Base-by-base conservation (phyloP, 2,888 invertebrate genomes). In the Deilephila porcellus region DNA sequence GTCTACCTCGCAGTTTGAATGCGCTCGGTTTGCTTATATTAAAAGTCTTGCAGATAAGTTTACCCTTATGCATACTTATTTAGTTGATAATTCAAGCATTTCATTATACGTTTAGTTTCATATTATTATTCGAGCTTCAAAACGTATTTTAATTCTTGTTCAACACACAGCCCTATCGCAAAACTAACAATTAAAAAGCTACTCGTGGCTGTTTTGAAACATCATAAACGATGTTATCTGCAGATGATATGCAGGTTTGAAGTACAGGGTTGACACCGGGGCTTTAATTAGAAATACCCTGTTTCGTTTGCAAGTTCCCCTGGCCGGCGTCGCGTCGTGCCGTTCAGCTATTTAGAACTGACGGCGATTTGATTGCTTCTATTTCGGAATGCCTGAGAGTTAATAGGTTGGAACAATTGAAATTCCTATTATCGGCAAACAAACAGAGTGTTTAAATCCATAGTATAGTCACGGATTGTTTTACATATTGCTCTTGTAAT, bases 251-350 rank as follows among this genome's bases (percentile, higher is more conserved):
- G 5, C 17, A 52, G 25, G 17, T 52, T 64, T n/a, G 8, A 37
- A 45, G 20, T 11, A 71, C 17, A 14, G 17, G 45, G 25, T 67
- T 59, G 63, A 72, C 56, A 72, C 8, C 34, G 5, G 53, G 19
- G 77, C 77, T 84, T 83, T 83, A 85, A 86, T 86, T 84, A 83
- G 79, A 85, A 85, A 82, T 82, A 78, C 80, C 59, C 29, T 78
- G 79, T 81, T 82, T 81, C 76, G 81, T 81, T 81, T 77, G 75
- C 76, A 82, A 83, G 78, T 83, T 85, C 77, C 73, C 76, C 74
- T 25, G 64, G 75, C 67, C 71, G 67, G 59, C 76, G 62, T 73
- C 63, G 73, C 60, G 60, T 73, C 75, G 70, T 71, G n/a, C 34
- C 52, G 71, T 71, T 71, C 63, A 76, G 74, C 77, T 73, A 76